phyloP scores from a whole-genome alignment of 1,140 invertebrate genomes.

The Bombus vancouverensis region DNA sequence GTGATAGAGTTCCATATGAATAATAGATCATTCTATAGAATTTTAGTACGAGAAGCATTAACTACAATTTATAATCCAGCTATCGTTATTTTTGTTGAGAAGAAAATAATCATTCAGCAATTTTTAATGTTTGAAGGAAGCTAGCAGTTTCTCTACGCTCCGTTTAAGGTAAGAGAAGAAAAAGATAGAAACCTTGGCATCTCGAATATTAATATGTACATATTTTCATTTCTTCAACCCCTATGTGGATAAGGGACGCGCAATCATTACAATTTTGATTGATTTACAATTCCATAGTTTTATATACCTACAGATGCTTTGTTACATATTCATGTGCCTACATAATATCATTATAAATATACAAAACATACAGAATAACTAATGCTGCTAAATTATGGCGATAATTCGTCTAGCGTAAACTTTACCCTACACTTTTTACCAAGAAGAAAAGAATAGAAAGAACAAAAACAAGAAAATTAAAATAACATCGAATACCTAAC shows the following conservation, averaged over 20 bases:
- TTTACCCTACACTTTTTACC: neutral
- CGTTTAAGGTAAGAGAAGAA: neutral
- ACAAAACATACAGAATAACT: neutral
- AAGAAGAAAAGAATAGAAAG: neutral
- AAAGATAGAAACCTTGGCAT: neutral
- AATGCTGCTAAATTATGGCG: neutral
- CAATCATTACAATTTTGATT: neutral
- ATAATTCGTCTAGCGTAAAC: neutral
- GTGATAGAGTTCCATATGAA: too few relatives aligned
- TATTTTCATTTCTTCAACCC: neutral
- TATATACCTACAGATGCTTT: neutral
- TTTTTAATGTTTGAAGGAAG: neutral
- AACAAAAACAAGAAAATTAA: too few relatives aligned
- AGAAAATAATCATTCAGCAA: neutral
- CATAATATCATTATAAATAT: neutral
- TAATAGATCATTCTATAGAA: neutral
- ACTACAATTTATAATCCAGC: neutral
- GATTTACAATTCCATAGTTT: neutral
- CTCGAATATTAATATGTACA: neutral
- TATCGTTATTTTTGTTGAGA: neutral
- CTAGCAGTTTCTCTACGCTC: neutral
- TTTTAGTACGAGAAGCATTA: neutral
- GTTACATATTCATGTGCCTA: too few relatives aligned
- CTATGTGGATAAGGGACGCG: neutral
- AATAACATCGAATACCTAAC: neutral